Evolutionary conservation across 2,113 vertebrate genomes (phyloP).

Genomic region (Seriola rivoliana): DNA sequence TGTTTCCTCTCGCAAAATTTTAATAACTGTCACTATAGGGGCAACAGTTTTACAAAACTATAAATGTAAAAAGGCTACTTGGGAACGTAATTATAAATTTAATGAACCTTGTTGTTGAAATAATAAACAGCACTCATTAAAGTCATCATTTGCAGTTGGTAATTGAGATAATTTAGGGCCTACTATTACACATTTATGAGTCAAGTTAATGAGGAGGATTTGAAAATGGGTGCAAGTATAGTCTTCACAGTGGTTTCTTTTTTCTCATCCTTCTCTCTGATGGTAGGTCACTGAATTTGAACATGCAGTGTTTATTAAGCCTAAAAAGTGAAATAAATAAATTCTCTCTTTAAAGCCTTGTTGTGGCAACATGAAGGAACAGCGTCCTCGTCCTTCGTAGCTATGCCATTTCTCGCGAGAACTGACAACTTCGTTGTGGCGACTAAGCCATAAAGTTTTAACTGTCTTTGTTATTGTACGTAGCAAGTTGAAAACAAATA

Average conservation of each 20-base stretch:
- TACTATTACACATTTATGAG: conserved; percentile 3
- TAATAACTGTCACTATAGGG: not conserved
- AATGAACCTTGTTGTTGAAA: not conserved
- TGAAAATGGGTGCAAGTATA: not conserved
- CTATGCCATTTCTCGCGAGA: conserved; percentile 68
- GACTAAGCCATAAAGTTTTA: not conserved
- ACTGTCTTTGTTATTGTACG: not conserved
- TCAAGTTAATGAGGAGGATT: not conserved
- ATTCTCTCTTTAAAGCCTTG: not conserved
- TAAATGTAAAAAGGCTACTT: not conserved
- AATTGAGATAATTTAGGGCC: not conserved
- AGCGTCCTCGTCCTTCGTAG: not conserved
- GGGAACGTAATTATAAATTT: not conserved
- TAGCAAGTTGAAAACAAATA: not conserved
- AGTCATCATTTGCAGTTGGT: not conserved
- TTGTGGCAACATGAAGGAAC: not conserved
- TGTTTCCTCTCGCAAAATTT: not conserved
- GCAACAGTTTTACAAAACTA: not conserved
- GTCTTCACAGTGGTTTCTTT: no score
- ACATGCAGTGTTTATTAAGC: not conserved
- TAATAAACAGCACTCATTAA: not conserved
- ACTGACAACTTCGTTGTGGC: not conserved
- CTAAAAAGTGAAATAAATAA: not conserved
- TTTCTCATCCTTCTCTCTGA: not conserved
- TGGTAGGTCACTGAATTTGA: not conserved